Evolutionary conservation across 2,113 vertebrate genomes (phyloP).

Genomic region (Pluvialis apricaria): DNA sequence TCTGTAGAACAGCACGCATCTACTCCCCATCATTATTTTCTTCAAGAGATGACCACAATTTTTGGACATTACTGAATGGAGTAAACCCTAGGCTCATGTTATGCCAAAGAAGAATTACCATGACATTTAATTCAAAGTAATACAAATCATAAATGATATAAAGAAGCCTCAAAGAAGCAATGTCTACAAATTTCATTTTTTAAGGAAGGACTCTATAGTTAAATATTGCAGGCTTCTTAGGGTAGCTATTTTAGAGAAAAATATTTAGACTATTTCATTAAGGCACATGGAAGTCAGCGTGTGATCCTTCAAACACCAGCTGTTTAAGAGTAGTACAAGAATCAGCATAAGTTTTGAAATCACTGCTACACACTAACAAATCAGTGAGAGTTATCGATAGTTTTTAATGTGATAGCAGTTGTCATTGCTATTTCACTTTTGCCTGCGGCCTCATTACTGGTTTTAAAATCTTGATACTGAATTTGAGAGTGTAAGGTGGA

Average conservation of each 20-base stretch:
- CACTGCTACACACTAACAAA: not conserved
- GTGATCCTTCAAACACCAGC: not conserved
- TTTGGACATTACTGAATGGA: not conserved
- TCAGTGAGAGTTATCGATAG: not conserved
- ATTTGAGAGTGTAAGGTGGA: not conserved
- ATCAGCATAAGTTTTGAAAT: not conserved
- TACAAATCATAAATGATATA: not conserved
- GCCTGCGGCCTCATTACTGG: not conserved
- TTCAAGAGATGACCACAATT: not conserved
- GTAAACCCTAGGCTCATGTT: not conserved
- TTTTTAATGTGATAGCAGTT: not conserved
- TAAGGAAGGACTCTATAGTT: not conserved
- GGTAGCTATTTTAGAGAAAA: not conserved
- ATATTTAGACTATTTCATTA: not conserved
- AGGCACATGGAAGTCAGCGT: not conserved
- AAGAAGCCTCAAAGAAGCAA: not conserved
- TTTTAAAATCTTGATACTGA: not conserved
- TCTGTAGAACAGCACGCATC: not conserved
- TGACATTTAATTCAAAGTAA: not conserved
- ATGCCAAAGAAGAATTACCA: not conserved
- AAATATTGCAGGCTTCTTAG: not conserved
- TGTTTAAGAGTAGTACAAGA: not conserved
- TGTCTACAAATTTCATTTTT: rapidly evolving
- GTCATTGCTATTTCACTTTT: not conserved
- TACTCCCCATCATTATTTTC: not conserved